Conservation (phyloP, 2,888 invertebrate species). For the Drosophila melanosoma region DNA sequence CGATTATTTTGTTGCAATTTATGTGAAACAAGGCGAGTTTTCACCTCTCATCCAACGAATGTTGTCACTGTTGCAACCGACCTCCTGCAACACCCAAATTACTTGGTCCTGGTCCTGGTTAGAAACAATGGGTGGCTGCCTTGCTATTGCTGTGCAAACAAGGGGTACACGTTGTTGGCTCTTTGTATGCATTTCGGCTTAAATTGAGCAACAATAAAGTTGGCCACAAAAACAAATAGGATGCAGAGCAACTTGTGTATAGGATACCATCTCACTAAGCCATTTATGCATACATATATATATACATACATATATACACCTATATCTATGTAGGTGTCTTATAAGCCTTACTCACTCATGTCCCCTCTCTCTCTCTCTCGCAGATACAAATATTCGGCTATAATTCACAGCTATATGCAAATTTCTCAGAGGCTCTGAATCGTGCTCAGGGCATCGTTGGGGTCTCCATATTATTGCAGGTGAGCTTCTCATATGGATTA, state of each 20-base stretch:
- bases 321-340: background rate
- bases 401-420: constrained; percentile 98
- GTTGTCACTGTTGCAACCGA: constrained; percentile 4
- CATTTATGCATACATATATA: background rate
- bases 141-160: constrained; percentile 26
- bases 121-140: background rate
- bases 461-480: constrained; percentile 97
- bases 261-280: background rate
- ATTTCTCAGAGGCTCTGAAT: constrained; percentile 97
- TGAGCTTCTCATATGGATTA: constrained; percentile 84
- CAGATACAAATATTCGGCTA: constrained; percentile 99
- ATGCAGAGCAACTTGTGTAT: constrained; percentile 6
- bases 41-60: constrained; percentile 5
- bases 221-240: constrained; percentile 52
- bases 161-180: constrained; percentile 40
- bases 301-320: background rate
- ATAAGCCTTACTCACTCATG: constrained; percentile 1
- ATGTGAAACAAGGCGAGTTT: constrained; percentile 67
- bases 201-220: constrained; percentile 73
- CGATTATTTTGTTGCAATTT: constrained; percentile 80
- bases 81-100: background rate
- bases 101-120: background rate
- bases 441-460: constrained; percentile 98
- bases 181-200: constrained; percentile 65
- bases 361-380: constrained; percentile 81